Base-by-base conservation (phyloP, 2,797 vertebrate species). In the Phrynocephalus vlangalii region DNA sequence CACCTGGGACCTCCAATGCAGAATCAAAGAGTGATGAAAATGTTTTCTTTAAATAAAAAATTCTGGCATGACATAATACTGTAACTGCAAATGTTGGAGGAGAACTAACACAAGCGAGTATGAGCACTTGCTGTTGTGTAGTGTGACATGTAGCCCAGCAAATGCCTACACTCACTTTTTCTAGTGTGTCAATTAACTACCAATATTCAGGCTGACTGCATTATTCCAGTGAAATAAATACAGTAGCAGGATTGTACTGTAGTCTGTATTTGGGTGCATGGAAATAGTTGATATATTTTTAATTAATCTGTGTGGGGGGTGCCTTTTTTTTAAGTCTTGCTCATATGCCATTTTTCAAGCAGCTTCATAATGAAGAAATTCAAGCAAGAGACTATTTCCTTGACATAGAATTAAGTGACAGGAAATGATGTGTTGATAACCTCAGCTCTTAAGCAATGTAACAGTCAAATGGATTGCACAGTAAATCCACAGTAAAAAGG, bases 361-460 rank as follows among this genome's bases (percentile, higher is more conserved):
- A 86, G 13, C 2, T 13, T 82, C 44, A 26, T 68, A 52, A 33
- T 38, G 56, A 73, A 44, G 80, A 70, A 44, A 83, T 78, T 15
- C 22, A 78, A 71, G 18, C 9, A 10, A 63, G 73, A 30, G 15
- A 38, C 26, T 24, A 48, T 52, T 73, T 76, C 48, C 11, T 60
- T 56, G 63, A 38, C 44, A 6, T 68, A 77, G n/a, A 66, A 15
- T 50, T 20, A 26, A 77, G 6, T 20, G 1, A 15, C 44, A 82
- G 60, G 22, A 22, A 80, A 44, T 2, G 3, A 6, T 28, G 26
- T 44, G 5, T 24, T 22, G 5, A 28, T 52, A 83, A 83, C 10
- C 66, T n/a, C n/a, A 78, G 4, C 24, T 56, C 73, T 83, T 83
- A 50, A 71, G 82, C 50, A 84, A 84, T 71, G 73, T 22, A 56